A percentile compares a stretch with the other conserved stretches of the same genome.
These are phyloP conservation scores for Miltochrista miniata DNA, from an alignment of 2,888 invertebrate species.

Conservation along the genomic window DNA sequence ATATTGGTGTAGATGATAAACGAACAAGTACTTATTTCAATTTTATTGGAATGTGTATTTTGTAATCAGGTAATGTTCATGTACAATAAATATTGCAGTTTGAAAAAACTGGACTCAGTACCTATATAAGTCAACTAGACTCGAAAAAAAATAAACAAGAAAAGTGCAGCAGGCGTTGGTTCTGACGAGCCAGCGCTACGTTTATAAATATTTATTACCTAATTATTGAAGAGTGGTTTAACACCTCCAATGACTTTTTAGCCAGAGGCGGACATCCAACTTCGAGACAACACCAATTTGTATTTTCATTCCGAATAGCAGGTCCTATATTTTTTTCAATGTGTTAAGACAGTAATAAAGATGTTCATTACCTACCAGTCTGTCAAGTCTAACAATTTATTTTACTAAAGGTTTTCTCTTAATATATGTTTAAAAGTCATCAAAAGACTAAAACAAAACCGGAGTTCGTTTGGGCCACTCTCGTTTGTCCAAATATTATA, in stretches of 20 bases:
- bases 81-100: too few species aligned
- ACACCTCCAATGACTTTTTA: constrained; percentile 60
- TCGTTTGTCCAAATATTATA: too few species aligned
- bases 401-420: constrained; percentile 35
- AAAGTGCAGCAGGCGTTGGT: constrained; percentile 45
- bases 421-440: constrained; percentile 32
- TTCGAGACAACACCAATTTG: constrained; percentile 48
- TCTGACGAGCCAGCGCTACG: constrained; percentile 61
- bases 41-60: too few species aligned
- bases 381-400: constrained; percentile 39
- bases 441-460: neutral
- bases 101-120: neutral
- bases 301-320: constrained; percentile 42
- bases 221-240: constrained; percentile 68
- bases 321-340: constrained; percentile 35
- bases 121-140: constrained; percentile 50
- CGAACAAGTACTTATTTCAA: too few species aligned
- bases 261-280: constrained; percentile 53
- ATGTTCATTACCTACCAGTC: constrained; percentile 57
- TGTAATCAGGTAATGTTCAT: too few species aligned
- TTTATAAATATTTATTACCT: constrained; percentile 81
- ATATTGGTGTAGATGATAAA: too few species aligned
- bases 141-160: constrained; percentile 50
- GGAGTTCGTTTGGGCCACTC: too few species aligned
- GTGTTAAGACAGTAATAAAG: constrained; percentile 58